Evolutionary conservation across 2,797 vertebrate genomes (phyloP).

Genomic region (Karalla daura): DNA sequence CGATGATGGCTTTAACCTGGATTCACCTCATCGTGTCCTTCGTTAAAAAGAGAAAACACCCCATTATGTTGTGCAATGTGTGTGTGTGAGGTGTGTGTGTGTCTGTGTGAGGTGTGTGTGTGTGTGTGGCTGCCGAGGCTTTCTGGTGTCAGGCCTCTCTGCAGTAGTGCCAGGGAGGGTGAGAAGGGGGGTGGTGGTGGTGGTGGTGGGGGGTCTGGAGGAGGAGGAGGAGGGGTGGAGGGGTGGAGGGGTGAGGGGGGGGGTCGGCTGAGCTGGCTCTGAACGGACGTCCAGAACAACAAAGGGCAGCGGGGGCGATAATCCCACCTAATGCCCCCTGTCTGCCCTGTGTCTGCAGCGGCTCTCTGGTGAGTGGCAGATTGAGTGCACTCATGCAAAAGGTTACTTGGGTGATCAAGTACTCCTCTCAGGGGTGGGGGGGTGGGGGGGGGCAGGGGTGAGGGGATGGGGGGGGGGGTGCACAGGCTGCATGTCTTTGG

Average conservation of each 20-base stretch:
- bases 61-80: background rate
- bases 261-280: slow-evolving; percentile 35
- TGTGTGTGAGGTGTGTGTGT: slow-evolving; percentile 24
- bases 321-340: slow-evolving; percentile 77
- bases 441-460: slow-evolving; percentile 8
- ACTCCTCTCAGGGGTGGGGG: slow-evolving; percentile 49
- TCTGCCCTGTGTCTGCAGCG: slow-evolving; percentile 69
- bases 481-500: slow-evolving; percentile 39
- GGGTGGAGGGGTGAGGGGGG: background rate
- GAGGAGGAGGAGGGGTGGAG: background rate
- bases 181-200: background rate
- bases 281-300: slow-evolving; percentile 63
- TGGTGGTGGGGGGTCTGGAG: slow-evolving; percentile 1
- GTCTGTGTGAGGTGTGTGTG: slow-evolving; percentile 38
- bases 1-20: slow-evolving; percentile 40
- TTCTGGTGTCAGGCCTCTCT: slow-evolving; percentile 41
- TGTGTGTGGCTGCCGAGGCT: slow-evolving; percentile 24
- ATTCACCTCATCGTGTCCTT: slow-evolving; percentile 35
- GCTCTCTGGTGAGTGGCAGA: slow-evolving; percentile 71
- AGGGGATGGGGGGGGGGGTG: slow-evolving; percentile 24
- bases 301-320: slow-evolving; percentile 74
- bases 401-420: slow-evolving; percentile 73
- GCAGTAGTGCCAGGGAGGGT: slow-evolving; percentile 60
- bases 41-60: slow-evolving; percentile 33
- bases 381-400: slow-evolving; percentile 76